Percentiles rank a stretch among this genome's conserved stretches.
Conservation (phyloP, 2,113 vertebrate genomes). For the Todiramphus saurophagus region DNA sequence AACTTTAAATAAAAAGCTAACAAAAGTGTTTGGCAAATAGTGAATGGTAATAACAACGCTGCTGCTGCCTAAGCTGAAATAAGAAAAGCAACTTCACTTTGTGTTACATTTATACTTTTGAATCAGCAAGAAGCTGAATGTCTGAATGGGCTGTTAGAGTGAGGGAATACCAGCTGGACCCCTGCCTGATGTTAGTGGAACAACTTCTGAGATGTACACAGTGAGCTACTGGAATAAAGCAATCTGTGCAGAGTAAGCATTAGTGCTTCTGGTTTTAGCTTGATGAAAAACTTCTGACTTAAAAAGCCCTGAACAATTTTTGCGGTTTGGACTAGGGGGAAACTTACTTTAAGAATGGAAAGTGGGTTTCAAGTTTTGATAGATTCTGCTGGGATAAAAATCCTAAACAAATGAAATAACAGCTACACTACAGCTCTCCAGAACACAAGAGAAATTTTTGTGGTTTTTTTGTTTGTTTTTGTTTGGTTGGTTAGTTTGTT, state of each 20-base stretch:
- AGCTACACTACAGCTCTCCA: slow-evolving; percentile 10
- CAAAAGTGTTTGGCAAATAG: not conserved
- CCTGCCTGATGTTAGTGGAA: not conserved
- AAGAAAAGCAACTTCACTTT: not conserved
- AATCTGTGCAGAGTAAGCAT: not conserved
- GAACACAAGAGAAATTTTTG: not conserved
- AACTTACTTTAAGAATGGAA: slow-evolving; percentile 38
- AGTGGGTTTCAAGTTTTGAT: not conserved
- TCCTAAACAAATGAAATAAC: not conserved
- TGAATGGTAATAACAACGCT: not conserved
- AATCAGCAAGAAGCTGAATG: not conserved
- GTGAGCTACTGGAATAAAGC: not conserved
- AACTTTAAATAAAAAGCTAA: slow-evolving; percentile 2
- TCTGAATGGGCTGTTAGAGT: not conserved
- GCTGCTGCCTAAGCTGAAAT: not conserved
- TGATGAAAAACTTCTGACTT: slow-evolving; percentile 1
- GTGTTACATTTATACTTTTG: not conserved
- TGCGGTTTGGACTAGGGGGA: not conserved
- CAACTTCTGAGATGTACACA: not conserved
- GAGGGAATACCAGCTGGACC: not conserved
- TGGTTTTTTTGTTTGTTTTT: no score
- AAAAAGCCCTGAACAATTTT: not conserved
- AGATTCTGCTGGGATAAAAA: not conserved
- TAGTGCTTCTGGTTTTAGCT: not conserved
- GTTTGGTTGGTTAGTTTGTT: not conserved